phyloP scores from a whole-genome alignment of 2,797 vertebrate genomes.

The Liasis olivaceus region DNA sequence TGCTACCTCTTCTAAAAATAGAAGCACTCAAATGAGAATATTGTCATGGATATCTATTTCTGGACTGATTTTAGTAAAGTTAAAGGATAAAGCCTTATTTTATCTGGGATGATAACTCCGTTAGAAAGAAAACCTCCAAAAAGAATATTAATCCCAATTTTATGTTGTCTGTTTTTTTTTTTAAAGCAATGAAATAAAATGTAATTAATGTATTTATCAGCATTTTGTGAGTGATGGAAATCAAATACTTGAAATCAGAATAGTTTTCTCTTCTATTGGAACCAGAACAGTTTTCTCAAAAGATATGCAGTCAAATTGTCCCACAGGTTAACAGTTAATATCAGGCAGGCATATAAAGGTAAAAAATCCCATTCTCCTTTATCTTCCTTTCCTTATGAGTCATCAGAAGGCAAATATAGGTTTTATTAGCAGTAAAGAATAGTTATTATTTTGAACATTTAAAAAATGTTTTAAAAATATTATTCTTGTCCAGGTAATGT shows the following conservation, averaged over 20 bases:
- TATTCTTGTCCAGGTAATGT: neutral
- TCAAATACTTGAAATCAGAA: neutral
- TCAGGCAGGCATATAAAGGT: neutral
- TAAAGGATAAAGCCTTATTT: neutral
- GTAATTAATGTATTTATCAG: neutral
- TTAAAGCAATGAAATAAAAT: too few relatives aligned
- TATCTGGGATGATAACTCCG: neutral
- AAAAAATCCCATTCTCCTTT: neutral
- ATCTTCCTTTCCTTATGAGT: neutral
- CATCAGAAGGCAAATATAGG: neutral
- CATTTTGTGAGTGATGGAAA: neutral
- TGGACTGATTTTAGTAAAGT: neutral
- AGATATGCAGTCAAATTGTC: neutral
- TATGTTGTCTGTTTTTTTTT: neutral
- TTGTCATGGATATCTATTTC: neutral
- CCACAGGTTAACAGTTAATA: neutral
- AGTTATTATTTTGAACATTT: neutral
- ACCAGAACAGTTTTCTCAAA: neutral
- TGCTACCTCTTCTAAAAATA: neutral
- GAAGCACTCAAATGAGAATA: neutral
- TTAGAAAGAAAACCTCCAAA: neutral
- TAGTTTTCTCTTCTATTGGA: neutral
- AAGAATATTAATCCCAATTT: neutral
- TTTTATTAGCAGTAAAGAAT: neutral
- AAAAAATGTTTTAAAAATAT: neutral